Percentiles rank a stretch among this genome's conserved stretches.
These are phyloP conservation scores for Solea senegalensis DNA, from an alignment of 2,113 vertebrate species.

Conservation along the genomic window DNA sequence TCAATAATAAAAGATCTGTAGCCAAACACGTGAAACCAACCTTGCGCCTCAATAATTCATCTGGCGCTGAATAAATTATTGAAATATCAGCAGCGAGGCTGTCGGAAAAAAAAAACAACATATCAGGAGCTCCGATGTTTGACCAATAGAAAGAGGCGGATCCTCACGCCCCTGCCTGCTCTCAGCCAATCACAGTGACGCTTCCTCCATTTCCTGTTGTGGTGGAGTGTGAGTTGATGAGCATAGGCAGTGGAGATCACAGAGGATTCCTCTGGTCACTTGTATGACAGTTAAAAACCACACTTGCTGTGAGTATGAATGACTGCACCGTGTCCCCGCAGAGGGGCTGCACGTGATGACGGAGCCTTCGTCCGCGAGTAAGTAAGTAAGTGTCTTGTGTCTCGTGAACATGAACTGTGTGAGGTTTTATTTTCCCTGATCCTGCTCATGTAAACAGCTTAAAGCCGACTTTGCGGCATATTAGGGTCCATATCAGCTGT, in stretches of 20 bases:
- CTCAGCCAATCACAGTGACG: slow-evolving; percentile 68
- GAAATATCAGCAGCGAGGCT: slow-evolving; percentile 50
- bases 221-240: slow-evolving; percentile 33
- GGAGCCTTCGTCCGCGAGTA: slow-evolving; percentile 21
- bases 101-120: slow-evolving; percentile 41
- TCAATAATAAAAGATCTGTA: slow-evolving; percentile 19
- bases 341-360: slow-evolving; percentile 6
- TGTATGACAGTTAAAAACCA: slow-evolving; percentile 47
- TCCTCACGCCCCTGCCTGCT: slow-evolving; percentile 6
- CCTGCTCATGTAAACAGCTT: slow-evolving; percentile 61
- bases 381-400: slow-evolving; percentile 61
- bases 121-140: slow-evolving; percentile 10
- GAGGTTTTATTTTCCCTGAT: not conserved
- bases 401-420: not conserved
- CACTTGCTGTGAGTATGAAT: slow-evolving; percentile 25
- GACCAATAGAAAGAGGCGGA: slow-evolving; percentile 67
- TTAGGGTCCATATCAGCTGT: slow-evolving; percentile 1
- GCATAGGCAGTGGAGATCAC: not conserved
- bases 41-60: slow-evolving; percentile 70
- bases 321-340: slow-evolving; percentile 2
- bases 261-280: slow-evolving; percentile 42
- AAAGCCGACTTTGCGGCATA: slow-evolving; percentile 58
- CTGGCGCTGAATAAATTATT: slow-evolving; percentile 75
- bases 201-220: slow-evolving; percentile 77
- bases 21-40: slow-evolving; percentile 48